Conservation (phyloP, 1,140 invertebrate species). For the Platyscapa corneri region DNA sequence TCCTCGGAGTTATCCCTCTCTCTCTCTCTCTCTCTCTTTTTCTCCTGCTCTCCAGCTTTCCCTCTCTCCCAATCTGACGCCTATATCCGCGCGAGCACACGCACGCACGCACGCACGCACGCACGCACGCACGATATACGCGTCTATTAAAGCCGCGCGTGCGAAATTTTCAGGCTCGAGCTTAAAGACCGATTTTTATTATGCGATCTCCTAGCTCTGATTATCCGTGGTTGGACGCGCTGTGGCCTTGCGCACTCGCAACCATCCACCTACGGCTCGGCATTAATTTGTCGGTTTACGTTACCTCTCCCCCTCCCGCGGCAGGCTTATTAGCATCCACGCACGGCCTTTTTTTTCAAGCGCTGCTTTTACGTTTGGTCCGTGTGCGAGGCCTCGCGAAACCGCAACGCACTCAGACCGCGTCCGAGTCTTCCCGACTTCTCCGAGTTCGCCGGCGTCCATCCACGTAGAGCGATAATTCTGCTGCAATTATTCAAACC, state of each 20-base stretch:
- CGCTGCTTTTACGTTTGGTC: not conserved
- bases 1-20: conserved; percentile 56
- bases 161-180: conserved; percentile 1
- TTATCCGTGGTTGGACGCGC: not conserved
- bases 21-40: conserved; percentile 52
- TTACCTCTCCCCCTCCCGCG: not conserved
- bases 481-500: conserved; percentile 4
- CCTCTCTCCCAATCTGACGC: conserved; percentile 40
- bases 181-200: conserved; percentile 25
- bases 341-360: not conserved
- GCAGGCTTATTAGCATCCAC: conserved; percentile 1
- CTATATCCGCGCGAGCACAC: not conserved
- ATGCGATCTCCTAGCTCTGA: conserved; percentile 1
- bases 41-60: conserved; percentile 4
- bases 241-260: not conserved
- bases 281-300: conserved; percentile 37
- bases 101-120: not conserved
- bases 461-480: not conserved
- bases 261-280: not conserved
- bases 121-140: not conserved
- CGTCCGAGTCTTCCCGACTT: no score
- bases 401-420: not conserved
- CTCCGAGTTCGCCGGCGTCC: no score
- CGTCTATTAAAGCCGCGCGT: conserved; percentile 7
- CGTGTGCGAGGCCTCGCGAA: not conserved